These are phyloP conservation scores for Ahaetulla prasina DNA, from an alignment of 2,113 vertebrate genomes.

Conservation along the genomic window DNA sequence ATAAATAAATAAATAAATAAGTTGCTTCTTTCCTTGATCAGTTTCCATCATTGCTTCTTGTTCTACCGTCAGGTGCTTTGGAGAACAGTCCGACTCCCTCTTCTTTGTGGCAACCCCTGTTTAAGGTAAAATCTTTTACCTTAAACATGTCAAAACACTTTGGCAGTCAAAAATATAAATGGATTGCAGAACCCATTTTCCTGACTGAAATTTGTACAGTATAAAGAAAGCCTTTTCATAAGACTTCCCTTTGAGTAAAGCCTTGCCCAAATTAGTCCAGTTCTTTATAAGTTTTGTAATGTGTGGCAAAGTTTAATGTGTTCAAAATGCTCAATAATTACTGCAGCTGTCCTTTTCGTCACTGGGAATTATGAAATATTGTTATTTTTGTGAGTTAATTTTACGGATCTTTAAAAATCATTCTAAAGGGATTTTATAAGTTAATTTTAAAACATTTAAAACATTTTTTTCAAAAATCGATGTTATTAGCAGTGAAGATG, in stretches of 20 bases:
- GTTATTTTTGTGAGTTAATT: constrained; percentile 63
- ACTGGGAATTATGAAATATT: constrained; percentile 60
- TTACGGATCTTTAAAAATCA: background rate
- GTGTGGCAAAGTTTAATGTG: constrained; percentile 63
- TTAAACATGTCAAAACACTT: background rate
- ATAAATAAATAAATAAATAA: too few species aligned
- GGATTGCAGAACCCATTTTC: background rate
- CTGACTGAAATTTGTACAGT: constrained; percentile 22
- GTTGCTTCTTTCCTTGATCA: too few species aligned
- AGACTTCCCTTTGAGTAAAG: constrained; percentile 53
- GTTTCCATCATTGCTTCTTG: too few species aligned
- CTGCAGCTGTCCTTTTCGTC: constrained; percentile 61
- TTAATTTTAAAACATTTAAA: background rate
- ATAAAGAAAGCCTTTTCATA: constrained; percentile 50
- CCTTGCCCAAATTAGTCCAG: constrained; percentile 61
- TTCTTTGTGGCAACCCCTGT: too few species aligned
- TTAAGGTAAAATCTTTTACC: too few species aligned
- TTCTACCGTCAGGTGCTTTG: too few species aligned
- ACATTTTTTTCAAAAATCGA: too few species aligned
- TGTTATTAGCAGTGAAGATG: background rate
- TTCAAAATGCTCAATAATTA: constrained; percentile 65
- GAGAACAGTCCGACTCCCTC: too few species aligned
- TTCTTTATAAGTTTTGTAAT: constrained; percentile 68
- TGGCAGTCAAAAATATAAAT: constrained; percentile 18
- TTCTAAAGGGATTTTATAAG: background rate